phyloP scores from a whole-genome alignment of 2,888 invertebrate species.

The Lordiphosa andalusiaca region DNA sequence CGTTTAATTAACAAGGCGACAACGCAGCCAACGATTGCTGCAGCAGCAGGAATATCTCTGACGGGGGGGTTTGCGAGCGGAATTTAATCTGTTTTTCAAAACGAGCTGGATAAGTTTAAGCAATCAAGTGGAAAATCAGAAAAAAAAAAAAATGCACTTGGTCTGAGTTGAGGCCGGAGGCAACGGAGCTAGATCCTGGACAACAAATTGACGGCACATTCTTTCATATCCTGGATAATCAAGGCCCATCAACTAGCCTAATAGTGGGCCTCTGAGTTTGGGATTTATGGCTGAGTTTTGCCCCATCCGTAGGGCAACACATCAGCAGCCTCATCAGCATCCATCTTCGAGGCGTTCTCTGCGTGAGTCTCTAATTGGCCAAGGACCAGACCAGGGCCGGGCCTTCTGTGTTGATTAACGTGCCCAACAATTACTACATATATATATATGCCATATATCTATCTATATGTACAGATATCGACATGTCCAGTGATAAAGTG shows the following conservation, averaged over 20 bases:
- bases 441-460: slow-evolving; percentile 5
- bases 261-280: slow-evolving; percentile 45
- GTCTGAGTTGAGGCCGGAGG: not conserved
- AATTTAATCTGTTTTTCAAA: slow-evolving; percentile 60
- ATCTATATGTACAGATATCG: slow-evolving; percentile 47
- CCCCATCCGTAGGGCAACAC: slow-evolving; percentile 22
- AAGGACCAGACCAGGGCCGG: slow-evolving; percentile 28
- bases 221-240: slow-evolving; percentile 49
- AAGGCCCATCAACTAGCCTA: slow-evolving; percentile 60
- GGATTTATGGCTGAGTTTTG: slow-evolving; percentile 42
- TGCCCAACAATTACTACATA: slow-evolving; percentile 66
- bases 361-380: slow-evolving; percentile 62
- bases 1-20: slow-evolving; percentile 74
- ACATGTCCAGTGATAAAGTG: slow-evolving; percentile 68
- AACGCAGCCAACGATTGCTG: slow-evolving; percentile 51
- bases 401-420: slow-evolving; percentile 65
- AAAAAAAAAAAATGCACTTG: not conserved
- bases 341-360: slow-evolving; percentile 60
- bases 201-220: not conserved
- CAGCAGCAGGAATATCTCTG: not conserved
- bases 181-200: not conserved
- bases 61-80: slow-evolving; percentile 9
- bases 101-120: slow-evolving; percentile 41
- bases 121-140: slow-evolving; percentile 41
- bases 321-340: slow-evolving; percentile 63